Evolutionary conservation across 2,113 vertebrate species (phyloP), one percentile per base, ranked within the genome.

Genomic region (Ameiurus melas): DNA sequence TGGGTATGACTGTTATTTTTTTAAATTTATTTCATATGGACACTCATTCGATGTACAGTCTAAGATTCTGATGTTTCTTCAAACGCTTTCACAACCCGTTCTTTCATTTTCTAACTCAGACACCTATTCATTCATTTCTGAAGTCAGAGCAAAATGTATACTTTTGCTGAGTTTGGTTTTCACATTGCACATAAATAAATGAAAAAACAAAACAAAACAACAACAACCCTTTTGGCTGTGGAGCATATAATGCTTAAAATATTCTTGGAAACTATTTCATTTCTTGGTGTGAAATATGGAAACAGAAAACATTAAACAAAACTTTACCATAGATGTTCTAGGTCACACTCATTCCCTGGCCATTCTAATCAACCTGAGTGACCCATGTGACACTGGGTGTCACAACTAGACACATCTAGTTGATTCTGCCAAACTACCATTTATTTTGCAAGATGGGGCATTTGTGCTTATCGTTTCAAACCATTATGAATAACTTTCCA

Each of bases 1-100:
- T 83, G 93, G 95, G 97, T 99, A 93, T 58, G 57, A 58, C 20
- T 66, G 10, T 19, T 55, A 14, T 85, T 13, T 66, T n/a, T 66
- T 19, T 51, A 55, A 13, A 43, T 47, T 58, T 51, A 43, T 79
- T 16, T 51, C 53, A 78, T 51, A 51, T 79, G 47, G 8, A 53
- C 47, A 53, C 75, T 53, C 8, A 82, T 60, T 82, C 1, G 2
- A 36, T 5, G 16, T 62, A 83, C 53, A 17, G 2, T 36, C 78
- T 80, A 57, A 20, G 27, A 30, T 43, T 43, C 0, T 20, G 36
- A 20, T 33, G 79, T 43, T 58, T 62, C 25, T 62, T 39, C 27
- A 80, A 55, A 80, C 3, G 5, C 16, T 53, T 80, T 30, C 27
- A 55, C 51, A 30, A 30, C 1, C 25, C n/a, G 4, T 79, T 30